Evolutionary conservation across 2,888 invertebrate genomes (phyloP), one percentile per base, ranked within the genome.

Genomic region (Sinopyrophorus schimmeli): DNA sequence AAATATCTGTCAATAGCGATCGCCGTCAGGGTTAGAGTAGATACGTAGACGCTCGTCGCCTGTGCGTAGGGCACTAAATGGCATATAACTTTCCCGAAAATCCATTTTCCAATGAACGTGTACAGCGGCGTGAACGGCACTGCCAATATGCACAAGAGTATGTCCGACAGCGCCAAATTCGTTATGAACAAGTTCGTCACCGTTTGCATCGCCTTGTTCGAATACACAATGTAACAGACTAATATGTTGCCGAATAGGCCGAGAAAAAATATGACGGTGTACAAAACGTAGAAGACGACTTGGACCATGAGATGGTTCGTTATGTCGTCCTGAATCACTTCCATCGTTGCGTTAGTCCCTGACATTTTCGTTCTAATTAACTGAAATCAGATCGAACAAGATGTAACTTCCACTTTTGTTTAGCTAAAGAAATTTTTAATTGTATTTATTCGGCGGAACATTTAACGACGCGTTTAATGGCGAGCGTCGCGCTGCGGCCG

Each of bases 161-260:
- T 87, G 71, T 94, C 93, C 16, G 92, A 90, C 31, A 92, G 73
- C 1, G 93, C 93, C 61, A 94, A 75, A 67, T 93, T 94, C 6
- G 89, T 87, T 66, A 94, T 94, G 74, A 93, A 93, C 39, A 91
- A 80, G 69, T 94, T 93, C 9, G 93, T 94, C 37, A 93, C 92
- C 0, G 92, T 91, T 73, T 92, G 92, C 92, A 94, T 93, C 26
- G 87, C 83, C 62, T 83, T 82, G 69, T 92, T 92, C 4, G 88
- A 78, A 47, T 86, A 82, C 1, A 94, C 92, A 2, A 92, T 91
- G 69, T 85, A 92, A 65, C 91, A 89, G 14, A 93, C 92, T 7
- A 93, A 75, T 3, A 83, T 82, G 69, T 92, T 92, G 4, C 91
- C 92, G 58, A 84, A 84, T 1, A 90, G 76, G 0, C 93, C 93